Evolutionary conservation across 1,140 invertebrate species (phyloP), one percentile per base, ranked within the genome.

Genomic region (Drosophila equinoxialis): DNA sequence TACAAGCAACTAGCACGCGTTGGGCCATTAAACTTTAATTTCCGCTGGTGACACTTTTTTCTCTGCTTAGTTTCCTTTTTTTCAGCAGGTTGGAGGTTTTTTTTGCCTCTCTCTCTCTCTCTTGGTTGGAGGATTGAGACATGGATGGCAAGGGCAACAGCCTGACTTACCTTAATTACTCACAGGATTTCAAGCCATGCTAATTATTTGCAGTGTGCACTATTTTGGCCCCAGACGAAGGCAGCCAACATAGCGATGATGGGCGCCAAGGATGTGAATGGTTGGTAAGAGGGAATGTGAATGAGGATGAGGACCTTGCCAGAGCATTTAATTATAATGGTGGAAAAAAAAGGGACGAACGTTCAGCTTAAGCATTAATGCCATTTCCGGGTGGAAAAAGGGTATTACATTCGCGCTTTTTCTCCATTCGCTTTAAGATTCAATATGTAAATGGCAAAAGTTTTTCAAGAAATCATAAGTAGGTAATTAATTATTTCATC

Each of bases 121-220:
- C 8, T 42, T 13, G 1, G 17, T 33, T 35, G n/a, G 59, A 14
- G 14, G 37, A n/a, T 41, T 41, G 17, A 17, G 54, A 30, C 39
- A 58, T 55, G 57, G 57, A 58, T 55, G 57, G 57, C 54, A 71
- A 55, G 58, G 76, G 60, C 62, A 87, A 77, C 79, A 87, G 83
- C 83, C 45, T 89, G 73, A 87, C 73, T 83, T 87, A 89, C 83
- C 83, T 87, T 87, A 89, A 87, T 87, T 89, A 86, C 82, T 81
- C 79, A 72, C 75, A 61, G 79, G 55, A 82, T 67, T 82, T 62
- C 72, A 37, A 71, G 83, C 70, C 70, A 82, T 70, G 83, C 83
- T 87, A 89, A 87, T 87, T 87, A 87, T 87, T 87, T 87, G 73
- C 79, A 69, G 59, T 71, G 65, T 73, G 71, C 75, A 79, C 51